Percentiles rank a stretch among this genome's conserved stretches.
Evolutionary conservation across 2,888 invertebrate genomes (phyloP).

Genomic region (Pedicia rivosa): DNA sequence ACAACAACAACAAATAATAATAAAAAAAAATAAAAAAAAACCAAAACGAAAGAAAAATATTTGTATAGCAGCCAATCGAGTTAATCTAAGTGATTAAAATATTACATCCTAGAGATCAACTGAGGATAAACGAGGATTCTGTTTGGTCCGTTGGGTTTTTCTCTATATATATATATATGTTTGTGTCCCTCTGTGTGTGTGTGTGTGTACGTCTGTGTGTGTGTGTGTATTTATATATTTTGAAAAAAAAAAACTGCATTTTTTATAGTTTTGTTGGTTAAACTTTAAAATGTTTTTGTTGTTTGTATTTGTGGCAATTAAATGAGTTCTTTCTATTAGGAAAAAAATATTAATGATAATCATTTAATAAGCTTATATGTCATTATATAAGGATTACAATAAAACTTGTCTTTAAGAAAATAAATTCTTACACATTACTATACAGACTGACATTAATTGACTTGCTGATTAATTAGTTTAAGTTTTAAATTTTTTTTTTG

Average conservation of each 20-base stretch:
- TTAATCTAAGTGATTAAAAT: constrained; percentile 14
- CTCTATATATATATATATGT: constrained; percentile 1
- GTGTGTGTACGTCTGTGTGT: too few relatives aligned
- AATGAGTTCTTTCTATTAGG: too few relatives aligned
- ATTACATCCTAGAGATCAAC: constrained; percentile 15
- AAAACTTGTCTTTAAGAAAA: not conserved
- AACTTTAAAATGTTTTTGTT: too few relatives aligned
- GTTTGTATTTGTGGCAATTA: too few relatives aligned
- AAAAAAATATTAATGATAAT: constrained; percentile 13
- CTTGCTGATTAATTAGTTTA: too few relatives aligned
- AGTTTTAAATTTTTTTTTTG: too few relatives aligned
- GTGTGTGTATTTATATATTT: too few relatives aligned
- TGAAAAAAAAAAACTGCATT: too few relatives aligned
- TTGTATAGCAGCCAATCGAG: constrained; percentile 4
- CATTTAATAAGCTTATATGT: constrained; percentile 7
- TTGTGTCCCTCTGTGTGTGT: not conserved
- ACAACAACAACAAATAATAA: not conserved
- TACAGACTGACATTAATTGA: not conserved
- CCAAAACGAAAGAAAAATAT: too few relatives aligned
- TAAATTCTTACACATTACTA: not conserved
- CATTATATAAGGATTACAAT: not conserved
- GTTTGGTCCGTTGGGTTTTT: not conserved
- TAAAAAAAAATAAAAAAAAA: not conserved
- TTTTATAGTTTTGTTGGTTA: too few relatives aligned
- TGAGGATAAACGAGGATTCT: constrained; percentile 15